These are phyloP conservation scores for Oryzias woworae DNA, from an alignment of 2,113 vertebrate genomes.

Conservation along the genomic window DNA sequence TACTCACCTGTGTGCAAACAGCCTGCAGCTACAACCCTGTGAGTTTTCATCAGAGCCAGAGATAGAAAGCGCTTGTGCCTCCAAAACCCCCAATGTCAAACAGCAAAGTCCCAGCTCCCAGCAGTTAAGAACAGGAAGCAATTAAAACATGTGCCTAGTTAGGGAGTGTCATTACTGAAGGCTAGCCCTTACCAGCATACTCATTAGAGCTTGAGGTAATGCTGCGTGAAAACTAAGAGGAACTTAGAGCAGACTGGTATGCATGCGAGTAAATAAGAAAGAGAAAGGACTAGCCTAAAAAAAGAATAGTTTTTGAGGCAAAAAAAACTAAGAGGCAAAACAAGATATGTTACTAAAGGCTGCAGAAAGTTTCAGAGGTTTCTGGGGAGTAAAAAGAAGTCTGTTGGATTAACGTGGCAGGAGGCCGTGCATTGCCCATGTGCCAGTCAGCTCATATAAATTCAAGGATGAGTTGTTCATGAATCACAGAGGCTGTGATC, in stretches of 20 bases:
- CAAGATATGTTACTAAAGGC: slow-evolving; percentile 3
- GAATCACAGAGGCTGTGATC: slow-evolving; percentile 65
- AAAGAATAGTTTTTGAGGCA: slow-evolving; percentile 15
- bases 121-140: slow-evolving; percentile 81
- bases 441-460: slow-evolving; percentile 36
- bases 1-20: slow-evolving; percentile 49
- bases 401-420: slow-evolving; percentile 13
- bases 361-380: neutral
- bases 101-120: slow-evolving; percentile 61
- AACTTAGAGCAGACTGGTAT: slow-evolving; percentile 46
- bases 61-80: slow-evolving; percentile 59
- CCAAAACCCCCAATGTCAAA: slow-evolving; percentile 65
- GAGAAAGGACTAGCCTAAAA: slow-evolving; percentile 16
- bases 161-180: slow-evolving; percentile 75
- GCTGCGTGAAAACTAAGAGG: slow-evolving; percentile 57
- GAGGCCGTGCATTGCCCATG: slow-evolving; percentile 31
- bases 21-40: slow-evolving; percentile 48
- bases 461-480: slow-evolving; percentile 47
- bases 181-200: slow-evolving; percentile 68
- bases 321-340: slow-evolving; percentile 2
- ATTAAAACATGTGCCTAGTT: slow-evolving; percentile 77
- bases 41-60: slow-evolving; percentile 64
- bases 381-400: slow-evolving; percentile 1
- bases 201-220: slow-evolving; percentile 74
- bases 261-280: slow-evolving; percentile 24